phyloP scores from a whole-genome alignment of 2,888 invertebrate genomes.

The Rhogogaster chlorosoma region DNA sequence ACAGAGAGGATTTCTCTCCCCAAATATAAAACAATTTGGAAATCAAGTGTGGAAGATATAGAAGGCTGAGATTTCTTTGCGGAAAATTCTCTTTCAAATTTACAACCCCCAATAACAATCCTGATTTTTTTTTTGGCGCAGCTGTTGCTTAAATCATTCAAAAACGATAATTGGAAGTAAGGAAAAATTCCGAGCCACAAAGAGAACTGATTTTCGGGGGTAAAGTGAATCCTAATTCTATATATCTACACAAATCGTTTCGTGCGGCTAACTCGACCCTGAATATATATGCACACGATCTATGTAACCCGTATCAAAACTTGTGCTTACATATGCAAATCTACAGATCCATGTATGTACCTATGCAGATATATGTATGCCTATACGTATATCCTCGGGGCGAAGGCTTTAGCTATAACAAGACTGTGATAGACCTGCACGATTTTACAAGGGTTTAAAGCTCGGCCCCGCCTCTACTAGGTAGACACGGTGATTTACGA shows the following conservation, averaged over 20 bases:
- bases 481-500: slow-evolving; percentile 6
- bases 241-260: not conserved
- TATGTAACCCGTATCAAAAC: not conserved
- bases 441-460: slow-evolving; percentile 16
- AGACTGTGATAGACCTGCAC: slow-evolving; percentile 1
- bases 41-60: no score
- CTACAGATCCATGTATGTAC: not conserved
- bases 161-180: no score
- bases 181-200: no score
- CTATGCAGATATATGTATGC: not conserved
- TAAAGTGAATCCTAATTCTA: not conserved
- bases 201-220: not conserved
- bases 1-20: no score
- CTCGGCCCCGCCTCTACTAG: not conserved
- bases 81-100: no score
- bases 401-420: not conserved
- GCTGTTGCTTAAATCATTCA: no score
- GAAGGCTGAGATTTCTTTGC: no score
- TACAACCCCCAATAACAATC: no score
- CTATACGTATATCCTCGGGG: not conserved
- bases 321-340: slow-evolving; percentile 7
- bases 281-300: not conserved
- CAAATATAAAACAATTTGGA: no score
- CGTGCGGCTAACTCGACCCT: not conserved
- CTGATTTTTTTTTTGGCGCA: no score